Evolutionary conservation across 2,113 vertebrate genomes (phyloP), one percentile per base, ranked within the genome.

Genomic region (Phodopus roborovskii): DNA sequence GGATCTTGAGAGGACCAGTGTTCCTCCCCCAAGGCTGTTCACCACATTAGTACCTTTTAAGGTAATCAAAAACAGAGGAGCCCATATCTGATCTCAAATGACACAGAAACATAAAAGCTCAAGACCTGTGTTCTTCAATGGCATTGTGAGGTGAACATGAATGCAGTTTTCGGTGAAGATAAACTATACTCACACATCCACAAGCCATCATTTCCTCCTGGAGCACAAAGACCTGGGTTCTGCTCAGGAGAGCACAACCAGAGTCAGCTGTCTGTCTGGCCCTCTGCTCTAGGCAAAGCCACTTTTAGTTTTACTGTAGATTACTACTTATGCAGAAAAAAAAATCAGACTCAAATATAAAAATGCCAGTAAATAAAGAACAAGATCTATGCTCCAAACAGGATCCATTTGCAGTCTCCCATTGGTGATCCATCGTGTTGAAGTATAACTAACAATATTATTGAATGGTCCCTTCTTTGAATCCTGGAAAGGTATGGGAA

Each of bases 351-450:
- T 73, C 45, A 89, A 60, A 89, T 53, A 74, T 36, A 58, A 85
- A 84, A 20, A 74, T 16, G 7, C 9, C 5, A 22, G 48, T 30
- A 90, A 77, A 28, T 36, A 66, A n/a, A 74, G 56, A 62, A 30
- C 9, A 84, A 78, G 24, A 7, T 19, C 3, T 7, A 42, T 70
- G 58, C 48, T n/a, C 68, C 62, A 22, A 28, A 20, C 58, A 92
- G 24, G 0, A 1, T 11, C 60, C 60, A 66, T 42, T 36, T 42
- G 33, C 0, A 7, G 3, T 4, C 39, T 56, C 5, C 15, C 20
- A 0, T 17, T 64, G n/a, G 42, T 11, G 0, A 5, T 71, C 2
- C 7, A 16, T 39, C 24, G 48, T 33, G 4, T 11, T 30, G 19
- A 93, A 36, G 9, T 53, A 22, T 45, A 26, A 33, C 42, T 48